Conservation (phyloP, 2,888 invertebrate species). For the Ditula angustiorana region DNA sequence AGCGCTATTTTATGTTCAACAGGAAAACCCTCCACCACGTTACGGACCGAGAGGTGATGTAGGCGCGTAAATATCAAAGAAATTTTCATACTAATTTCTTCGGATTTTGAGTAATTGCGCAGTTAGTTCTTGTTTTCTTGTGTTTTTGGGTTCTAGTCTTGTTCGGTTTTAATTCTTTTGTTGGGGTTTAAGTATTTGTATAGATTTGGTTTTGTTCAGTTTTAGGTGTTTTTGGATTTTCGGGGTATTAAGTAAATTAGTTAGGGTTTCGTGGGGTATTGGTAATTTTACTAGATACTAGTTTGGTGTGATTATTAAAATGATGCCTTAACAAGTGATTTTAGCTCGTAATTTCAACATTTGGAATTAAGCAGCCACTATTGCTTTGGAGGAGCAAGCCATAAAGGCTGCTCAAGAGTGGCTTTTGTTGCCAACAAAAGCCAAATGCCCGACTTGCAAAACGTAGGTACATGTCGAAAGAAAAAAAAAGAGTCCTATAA, state of each 20-base stretch:
- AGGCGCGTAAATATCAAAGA: constrained; percentile 4
- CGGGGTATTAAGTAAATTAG: too few relatives aligned
- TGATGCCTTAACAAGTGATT: background rate
- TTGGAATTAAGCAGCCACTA: constrained; percentile 1
- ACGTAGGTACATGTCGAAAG: too few relatives aligned
- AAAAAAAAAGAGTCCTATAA: too few relatives aligned
- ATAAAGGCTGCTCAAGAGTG: constrained; percentile 8
- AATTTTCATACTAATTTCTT: constrained; percentile 18
- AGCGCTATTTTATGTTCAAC: background rate
- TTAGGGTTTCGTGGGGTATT: too few relatives aligned
- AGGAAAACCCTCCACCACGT: constrained; percentile 3
- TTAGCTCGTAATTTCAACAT: constrained; percentile 2
- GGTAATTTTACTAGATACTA: too few relatives aligned
- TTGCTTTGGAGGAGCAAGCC: background rate
- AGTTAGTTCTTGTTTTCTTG: too few relatives aligned
- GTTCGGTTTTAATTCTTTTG: too few relatives aligned
- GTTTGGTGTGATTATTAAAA: too few relatives aligned
- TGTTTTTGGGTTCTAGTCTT: too few relatives aligned
- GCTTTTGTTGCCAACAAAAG: background rate
- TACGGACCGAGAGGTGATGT: constrained; percentile 12
- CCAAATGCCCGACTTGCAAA: background rate
- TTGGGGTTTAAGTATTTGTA: too few relatives aligned
- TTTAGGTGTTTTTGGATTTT: too few relatives aligned
- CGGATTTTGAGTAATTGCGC: constrained; percentile 12
- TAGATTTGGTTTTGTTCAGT: too few relatives aligned